Percentiles rank a stretch among this genome's conserved stretches.
phyloP scores from a whole-genome alignment of 1,140 invertebrate species.

The Drosophila kanapiae region DNA sequence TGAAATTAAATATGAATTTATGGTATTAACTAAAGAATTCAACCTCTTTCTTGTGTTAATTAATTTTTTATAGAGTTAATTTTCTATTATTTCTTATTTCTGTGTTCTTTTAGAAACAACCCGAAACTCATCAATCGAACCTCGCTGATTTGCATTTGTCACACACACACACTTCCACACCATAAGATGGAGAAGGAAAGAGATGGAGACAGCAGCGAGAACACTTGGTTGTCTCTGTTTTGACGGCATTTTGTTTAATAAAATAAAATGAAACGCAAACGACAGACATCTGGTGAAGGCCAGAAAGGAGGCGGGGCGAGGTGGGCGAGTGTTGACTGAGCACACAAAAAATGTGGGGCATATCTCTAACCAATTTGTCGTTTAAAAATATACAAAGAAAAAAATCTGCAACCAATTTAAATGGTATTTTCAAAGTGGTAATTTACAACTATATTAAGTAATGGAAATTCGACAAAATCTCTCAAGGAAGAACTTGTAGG shows the following conservation, averaged over 20 bases:
- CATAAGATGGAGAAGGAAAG: constrained; percentile 1
- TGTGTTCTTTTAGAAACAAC: not conserved
- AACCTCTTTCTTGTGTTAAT: not conserved
- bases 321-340: constrained; percentile 10
- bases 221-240: constrained; percentile 52
- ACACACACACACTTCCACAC: constrained; percentile 32
- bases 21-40: too few species aligned
- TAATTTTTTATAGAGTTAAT: too few species aligned
- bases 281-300: constrained; percentile 58
- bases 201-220: not conserved
- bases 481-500: too few species aligned
- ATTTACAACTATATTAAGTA: not conserved
- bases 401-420: not conserved
- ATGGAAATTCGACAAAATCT: not conserved
- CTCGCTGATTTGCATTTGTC: constrained; percentile 58
- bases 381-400: constrained; percentile 1
- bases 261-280: constrained; percentile 77
- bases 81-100: not conserved
- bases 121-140: constrained; percentile 12
- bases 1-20: too few species aligned
- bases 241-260: constrained; percentile 79
- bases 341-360: not conserved
- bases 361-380: constrained; percentile 4
- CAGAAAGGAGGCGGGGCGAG: constrained; percentile 2
- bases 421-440: not conserved